Conservation (phyloP, 2,797 vertebrate species). For the Tangara arthus region DNA sequence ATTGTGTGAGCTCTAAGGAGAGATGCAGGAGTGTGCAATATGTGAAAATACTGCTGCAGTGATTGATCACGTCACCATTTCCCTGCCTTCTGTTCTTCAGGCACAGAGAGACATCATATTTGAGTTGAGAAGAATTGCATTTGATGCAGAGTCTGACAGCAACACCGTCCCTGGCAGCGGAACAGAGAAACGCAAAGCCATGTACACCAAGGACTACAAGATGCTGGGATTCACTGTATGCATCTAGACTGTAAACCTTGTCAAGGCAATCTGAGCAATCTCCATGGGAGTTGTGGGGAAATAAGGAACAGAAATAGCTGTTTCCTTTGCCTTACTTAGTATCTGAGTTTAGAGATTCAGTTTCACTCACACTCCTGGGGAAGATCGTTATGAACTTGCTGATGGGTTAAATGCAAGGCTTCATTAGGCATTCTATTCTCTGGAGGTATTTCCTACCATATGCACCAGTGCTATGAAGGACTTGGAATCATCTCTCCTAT, state of each 20-base stretch:
- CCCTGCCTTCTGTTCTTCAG: conserved; percentile 66
- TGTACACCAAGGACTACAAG: conserved; percentile 98
- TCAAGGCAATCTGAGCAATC: neutral
- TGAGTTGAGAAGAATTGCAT: conserved; percentile 93
- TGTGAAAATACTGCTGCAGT: neutral
- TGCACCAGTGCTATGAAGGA: neutral
- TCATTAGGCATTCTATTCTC: neutral
- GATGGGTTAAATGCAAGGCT: neutral
- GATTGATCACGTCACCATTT: neutral
- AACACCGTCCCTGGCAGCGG: conserved; percentile 76
- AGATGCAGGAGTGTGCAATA: neutral
- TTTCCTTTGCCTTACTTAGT: neutral
- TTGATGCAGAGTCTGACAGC: conserved; percentile 92
- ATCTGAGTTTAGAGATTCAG: neutral
- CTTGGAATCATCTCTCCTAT: neutral
- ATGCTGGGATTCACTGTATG: conserved; percentile 96
- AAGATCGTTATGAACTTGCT: neutral
- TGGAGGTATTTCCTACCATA: neutral
- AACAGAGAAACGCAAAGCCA: conserved; percentile 93
- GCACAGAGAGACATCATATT: conserved; percentile 95
- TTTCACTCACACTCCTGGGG: neutral
- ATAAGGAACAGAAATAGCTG: neutral
- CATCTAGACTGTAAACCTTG: neutral
- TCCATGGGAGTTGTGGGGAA: neutral
- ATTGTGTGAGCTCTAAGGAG: neutral